phyloP scores from a whole-genome alignment of 2,888 invertebrate genomes.

The Muschampia plurimacula region DNA sequence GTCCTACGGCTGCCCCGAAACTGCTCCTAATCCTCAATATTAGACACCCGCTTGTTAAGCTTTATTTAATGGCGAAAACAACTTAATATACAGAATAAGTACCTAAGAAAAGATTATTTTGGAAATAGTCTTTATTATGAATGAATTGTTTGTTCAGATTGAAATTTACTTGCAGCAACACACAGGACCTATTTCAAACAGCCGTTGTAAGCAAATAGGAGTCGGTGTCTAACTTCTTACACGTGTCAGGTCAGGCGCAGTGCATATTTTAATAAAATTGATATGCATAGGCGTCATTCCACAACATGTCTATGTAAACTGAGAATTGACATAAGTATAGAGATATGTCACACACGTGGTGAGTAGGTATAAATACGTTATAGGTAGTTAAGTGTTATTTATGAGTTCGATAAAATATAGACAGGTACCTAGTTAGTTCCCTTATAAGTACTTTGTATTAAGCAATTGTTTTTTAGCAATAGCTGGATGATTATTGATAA shows the following conservation, averaged over 20 bases:
- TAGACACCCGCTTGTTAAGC: slow-evolving; percentile 44
- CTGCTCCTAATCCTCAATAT: slow-evolving; percentile 49
- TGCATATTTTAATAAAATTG: slow-evolving; percentile 16
- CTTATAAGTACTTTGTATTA: no score
- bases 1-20: slow-evolving; percentile 47
- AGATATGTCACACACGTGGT: neutral
- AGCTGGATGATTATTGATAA: no score
- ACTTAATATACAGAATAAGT: neutral
- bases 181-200: neutral
- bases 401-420: neutral
- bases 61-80: slow-evolving; percentile 35
- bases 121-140: neutral
- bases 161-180: neutral
- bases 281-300: slow-evolving; percentile 7
- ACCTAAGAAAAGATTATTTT: neutral
- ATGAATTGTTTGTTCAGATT: neutral
- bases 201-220: slow-evolving; percentile 2
- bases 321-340: neutral
- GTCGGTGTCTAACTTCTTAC: slow-evolving; percentile 1
- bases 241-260: slow-evolving; percentile 17
- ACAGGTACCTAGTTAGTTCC: neutral
- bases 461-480: no score
- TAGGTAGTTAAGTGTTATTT: neutral
- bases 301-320: neutral
- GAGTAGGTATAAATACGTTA: neutral